Conservation (phyloP, 2,797 vertebrate species). For the Bryconaethiops microstoma region DNA sequence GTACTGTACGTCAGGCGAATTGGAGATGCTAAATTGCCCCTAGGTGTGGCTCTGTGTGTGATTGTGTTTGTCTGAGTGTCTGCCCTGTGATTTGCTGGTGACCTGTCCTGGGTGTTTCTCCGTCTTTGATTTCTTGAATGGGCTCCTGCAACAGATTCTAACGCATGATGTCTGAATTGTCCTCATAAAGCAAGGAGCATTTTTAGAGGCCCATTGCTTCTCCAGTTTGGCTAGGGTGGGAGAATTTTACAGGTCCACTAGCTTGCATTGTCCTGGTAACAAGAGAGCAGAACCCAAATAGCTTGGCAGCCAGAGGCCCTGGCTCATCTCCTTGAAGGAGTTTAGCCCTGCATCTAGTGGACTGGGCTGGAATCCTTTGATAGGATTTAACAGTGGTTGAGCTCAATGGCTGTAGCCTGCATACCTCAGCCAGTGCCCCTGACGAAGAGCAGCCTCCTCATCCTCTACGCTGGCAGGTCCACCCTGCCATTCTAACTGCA, state of each 20-base stretch:
- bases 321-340: conserved; percentile 66
- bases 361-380: conserved; percentile 68
- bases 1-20: no score
- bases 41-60: no score
- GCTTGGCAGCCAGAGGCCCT: conserved; percentile 45
- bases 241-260: conserved; percentile 42
- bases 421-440: conserved; percentile 65
- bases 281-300: conserved; percentile 45
- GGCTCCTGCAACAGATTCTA: not conserved
- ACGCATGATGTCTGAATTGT: conserved; percentile 21
- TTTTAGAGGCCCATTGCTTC: not conserved
- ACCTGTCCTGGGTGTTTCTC: no score
- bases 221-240: conserved; percentile 22
- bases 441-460: conserved; percentile 50
- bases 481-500: not conserved
- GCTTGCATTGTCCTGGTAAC: conserved; percentile 54
- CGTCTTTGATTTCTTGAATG: no score
- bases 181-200: conserved; percentile 17
- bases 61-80: no score
- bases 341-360: conserved; percentile 66
- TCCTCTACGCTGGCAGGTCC: not conserved
- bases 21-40: no score
- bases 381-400: conserved; percentile 74
- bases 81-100: no score
- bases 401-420: conserved; percentile 67